Percentiles rank a stretch among this genome's conserved stretches.
Evolutionary conservation across 2,888 invertebrate species (phyloP).

Genomic region (Agapetus fuscipes): DNA sequence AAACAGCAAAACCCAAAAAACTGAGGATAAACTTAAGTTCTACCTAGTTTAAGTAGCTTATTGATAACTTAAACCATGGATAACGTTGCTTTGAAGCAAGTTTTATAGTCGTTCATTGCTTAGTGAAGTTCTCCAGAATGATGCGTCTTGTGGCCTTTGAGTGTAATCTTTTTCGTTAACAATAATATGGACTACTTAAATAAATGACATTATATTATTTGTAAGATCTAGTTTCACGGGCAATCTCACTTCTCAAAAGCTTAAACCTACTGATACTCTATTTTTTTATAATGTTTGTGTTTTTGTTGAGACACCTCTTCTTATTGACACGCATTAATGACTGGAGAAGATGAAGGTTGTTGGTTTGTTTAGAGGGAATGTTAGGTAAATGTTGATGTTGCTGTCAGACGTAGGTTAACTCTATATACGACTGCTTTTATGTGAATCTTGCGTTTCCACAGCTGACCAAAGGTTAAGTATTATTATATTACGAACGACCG

Average conservation of each 20-base stretch:
- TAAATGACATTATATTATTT: neutral
- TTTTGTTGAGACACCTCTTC: too few relatives aligned
- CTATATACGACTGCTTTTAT: conserved; percentile 20
- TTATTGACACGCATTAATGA: too few relatives aligned
- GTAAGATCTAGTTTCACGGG: too few relatives aligned
- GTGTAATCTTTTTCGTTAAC: conserved; percentile 5
- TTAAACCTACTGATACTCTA: neutral
- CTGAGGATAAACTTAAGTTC: conserved; percentile 1
- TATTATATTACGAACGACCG: conserved; percentile 19
- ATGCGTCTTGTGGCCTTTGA: conserved; percentile 21
- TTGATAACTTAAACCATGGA: too few relatives aligned
- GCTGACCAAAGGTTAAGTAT: conserved; percentile 20
- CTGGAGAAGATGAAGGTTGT: too few relatives aligned
- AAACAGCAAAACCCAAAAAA: conserved; percentile 4
- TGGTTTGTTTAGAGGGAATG: too few relatives aligned
- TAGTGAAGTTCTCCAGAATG: conserved; percentile 19
- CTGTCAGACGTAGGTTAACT: too few relatives aligned
- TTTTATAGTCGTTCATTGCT: conserved; percentile 14
- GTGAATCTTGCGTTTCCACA: conserved; percentile 19
- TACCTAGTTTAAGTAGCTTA: neutral
- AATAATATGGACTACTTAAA: neutral
- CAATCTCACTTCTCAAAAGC: neutral
- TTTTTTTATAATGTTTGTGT: neutral
- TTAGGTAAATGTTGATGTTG: too few relatives aligned
- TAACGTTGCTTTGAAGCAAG: neutral